Percentiles rank a stretch among this genome's conserved stretches.
These are phyloP conservation scores for Amazonetta brasiliensis DNA, from an alignment of 2,797 vertebrate species.

Conservation along the genomic window DNA sequence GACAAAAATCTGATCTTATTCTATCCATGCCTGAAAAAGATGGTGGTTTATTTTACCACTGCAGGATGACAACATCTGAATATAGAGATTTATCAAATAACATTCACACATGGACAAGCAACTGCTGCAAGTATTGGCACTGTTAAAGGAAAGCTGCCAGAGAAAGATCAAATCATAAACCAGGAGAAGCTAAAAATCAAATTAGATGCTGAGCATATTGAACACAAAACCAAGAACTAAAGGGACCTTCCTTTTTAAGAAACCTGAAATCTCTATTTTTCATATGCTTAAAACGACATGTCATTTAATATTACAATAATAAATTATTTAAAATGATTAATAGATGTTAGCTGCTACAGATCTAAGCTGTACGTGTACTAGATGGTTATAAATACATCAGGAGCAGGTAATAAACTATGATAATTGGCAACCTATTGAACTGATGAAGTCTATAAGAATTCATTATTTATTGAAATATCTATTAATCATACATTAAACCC, in stretches of 20 bases:
- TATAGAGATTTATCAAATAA: conserved; percentile 14
- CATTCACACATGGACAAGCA: conserved; percentile 21
- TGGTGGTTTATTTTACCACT: neutral
- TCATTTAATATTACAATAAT: neutral
- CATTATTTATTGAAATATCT: neutral
- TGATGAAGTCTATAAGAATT: neutral
- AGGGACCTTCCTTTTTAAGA: neutral
- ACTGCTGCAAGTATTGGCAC: neutral
- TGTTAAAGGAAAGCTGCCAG: neutral
- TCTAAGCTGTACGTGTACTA: neutral
- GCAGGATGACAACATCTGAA: conserved; percentile 26
- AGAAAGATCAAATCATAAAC: neutral
- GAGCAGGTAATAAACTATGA: neutral
- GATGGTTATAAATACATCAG: neutral
- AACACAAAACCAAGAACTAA: neutral
- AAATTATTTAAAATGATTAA: neutral
- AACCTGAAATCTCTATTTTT: neutral
- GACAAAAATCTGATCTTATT: conserved; percentile 35
- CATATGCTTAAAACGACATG: fast-evolving
- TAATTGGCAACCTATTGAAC: neutral
- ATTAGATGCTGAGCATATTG: neutral
- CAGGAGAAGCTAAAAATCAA: neutral
- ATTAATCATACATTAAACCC: neutral
- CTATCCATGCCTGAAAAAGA: conserved; percentile 40
- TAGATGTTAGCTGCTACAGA: neutral